phyloP scores from a whole-genome alignment of 2,888 invertebrate genomes.

The Aspidiotus destructor region DNA sequence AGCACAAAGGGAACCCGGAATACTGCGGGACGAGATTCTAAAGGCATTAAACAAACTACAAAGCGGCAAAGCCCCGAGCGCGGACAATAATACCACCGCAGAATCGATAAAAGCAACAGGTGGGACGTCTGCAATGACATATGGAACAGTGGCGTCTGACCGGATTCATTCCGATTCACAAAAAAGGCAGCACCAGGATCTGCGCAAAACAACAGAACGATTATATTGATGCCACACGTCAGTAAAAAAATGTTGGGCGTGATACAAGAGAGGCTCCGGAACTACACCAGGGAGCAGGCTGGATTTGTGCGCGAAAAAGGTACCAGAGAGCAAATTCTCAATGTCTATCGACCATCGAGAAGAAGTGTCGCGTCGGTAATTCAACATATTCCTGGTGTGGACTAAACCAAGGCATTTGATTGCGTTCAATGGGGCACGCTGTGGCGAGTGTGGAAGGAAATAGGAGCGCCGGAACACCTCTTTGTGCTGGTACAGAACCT shows the following conservation, averaged over 20 bases:
- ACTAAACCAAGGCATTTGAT: neutral
- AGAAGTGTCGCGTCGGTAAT: too few species aligned
- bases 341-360: too few species aligned
- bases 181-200: constrained; percentile 14
- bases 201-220: constrained; percentile 20
- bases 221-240: constrained; percentile 20
- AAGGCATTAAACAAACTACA: neutral
- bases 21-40: neutral
- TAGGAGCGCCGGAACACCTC: neutral
- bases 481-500: neutral
- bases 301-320: too few species aligned
- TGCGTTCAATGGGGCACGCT: neutral
- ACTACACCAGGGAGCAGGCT: too few species aligned
- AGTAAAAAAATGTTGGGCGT: neutral
- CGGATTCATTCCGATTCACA: neutral
- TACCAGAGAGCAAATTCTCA: too few species aligned
- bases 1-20: neutral
- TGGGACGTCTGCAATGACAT: neutral
- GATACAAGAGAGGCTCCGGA: too few species aligned
- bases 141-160: neutral
- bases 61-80: neutral
- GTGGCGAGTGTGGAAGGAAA: neutral
- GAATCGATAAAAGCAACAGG: neutral
- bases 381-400: neutral
- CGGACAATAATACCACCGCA: neutral